These are phyloP conservation scores for Haliclona indistincta DNA, from an alignment of 37 sponge, comb jelly and placozoan species.

Conservation along the genomic window DNA sequence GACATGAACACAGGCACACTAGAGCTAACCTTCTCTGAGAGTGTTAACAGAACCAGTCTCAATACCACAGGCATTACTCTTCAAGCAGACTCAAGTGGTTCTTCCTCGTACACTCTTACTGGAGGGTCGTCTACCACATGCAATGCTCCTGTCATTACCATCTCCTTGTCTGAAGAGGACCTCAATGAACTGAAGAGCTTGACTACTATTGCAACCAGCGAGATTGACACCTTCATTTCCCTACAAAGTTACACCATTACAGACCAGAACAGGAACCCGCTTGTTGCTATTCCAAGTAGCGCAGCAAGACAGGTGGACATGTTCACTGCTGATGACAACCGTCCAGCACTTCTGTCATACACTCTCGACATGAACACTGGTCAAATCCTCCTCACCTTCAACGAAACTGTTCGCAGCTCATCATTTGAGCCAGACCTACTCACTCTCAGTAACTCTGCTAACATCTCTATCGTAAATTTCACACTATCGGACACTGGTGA, in stretches of 20 bases:
- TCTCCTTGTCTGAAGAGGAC: constrained; percentile 55
- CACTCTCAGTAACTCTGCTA: constrained; percentile 21
- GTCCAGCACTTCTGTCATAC: constrained; percentile 57
- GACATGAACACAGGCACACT: constrained; percentile 76
- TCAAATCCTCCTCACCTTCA: constrained; percentile 65
- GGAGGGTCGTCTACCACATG: constrained; percentile 68
- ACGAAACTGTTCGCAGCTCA: constrained; percentile 75
- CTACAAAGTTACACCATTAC: constrained; percentile 23
- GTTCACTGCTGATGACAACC: constrained; percentile 69
- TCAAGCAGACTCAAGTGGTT: constrained; percentile 12
- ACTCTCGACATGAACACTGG: constrained; percentile 77
- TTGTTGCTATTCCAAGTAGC: constrained; percentile 27
- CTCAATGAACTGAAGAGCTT: constrained; percentile 71
- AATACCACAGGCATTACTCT: constrained; percentile 53
- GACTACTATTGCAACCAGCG: constrained; percentile 52
- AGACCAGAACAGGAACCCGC: constrained; percentile 68
- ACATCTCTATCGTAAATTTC: constrained; percentile 10
- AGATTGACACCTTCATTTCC: constrained; percentile 50
- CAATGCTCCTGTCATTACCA: constrained; percentile 69
- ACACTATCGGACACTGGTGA: constrained; percentile 16
- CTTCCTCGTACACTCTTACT: constrained; percentile 57
- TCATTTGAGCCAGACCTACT: constrained; percentile 44
- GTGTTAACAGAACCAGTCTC: constrained; percentile 68
- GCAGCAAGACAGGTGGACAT: constrained; percentile 6
- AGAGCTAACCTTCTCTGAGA: constrained; percentile 77